Evolutionary conservation across 2,797 vertebrate genomes (phyloP).

Genomic region (Menidia menidia): DNA sequence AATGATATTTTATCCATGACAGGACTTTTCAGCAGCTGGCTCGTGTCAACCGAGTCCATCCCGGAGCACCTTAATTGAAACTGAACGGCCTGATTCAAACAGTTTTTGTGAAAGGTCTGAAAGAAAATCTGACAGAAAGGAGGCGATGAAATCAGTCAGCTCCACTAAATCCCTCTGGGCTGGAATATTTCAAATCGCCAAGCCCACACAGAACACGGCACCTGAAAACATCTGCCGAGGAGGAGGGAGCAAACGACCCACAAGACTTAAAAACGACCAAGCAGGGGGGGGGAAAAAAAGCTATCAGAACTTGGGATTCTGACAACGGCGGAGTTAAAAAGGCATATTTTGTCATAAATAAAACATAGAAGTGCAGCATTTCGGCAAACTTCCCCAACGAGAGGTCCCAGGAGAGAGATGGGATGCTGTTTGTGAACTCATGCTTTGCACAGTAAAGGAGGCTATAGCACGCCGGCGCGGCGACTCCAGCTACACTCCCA

Average conservation of each 20-base stretch:
- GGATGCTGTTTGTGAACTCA: slow-evolving; percentile 80
- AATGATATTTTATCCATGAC: slow-evolving; percentile 37
- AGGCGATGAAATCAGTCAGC: slow-evolving; percentile 43
- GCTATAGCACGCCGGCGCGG: slow-evolving; percentile 72
- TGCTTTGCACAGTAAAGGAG: slow-evolving; percentile 75
- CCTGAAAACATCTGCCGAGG: slow-evolving; percentile 76
- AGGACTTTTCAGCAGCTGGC: slow-evolving; percentile 37
- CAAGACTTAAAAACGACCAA: slow-evolving; percentile 61
- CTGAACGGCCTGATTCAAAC: slow-evolving; percentile 28
- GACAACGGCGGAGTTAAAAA: slow-evolving; percentile 77
- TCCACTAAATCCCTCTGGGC: slow-evolving; percentile 57
- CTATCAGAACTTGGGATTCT: slow-evolving; percentile 73
- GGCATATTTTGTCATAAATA: slow-evolving; percentile 84
- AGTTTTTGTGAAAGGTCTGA: slow-evolving; percentile 35
- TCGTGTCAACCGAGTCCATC: slow-evolving; percentile 46
- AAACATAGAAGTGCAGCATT: slow-evolving; percentile 82
- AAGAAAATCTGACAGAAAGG: slow-evolving; percentile 59
- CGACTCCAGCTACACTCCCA: slow-evolving; percentile 70
- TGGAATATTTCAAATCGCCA: slow-evolving; percentile 61
- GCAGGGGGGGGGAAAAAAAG: slow-evolving; percentile 43
- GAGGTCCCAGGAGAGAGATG: slow-evolving; percentile 70
- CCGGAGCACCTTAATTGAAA: slow-evolving; percentile 42
- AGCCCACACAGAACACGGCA: slow-evolving; percentile 73
- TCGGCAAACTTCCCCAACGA: slow-evolving; percentile 75
- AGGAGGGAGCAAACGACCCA: slow-evolving; percentile 66